Percentiles rank a stretch among this genome's conserved stretches.
These are phyloP conservation scores for Melanotaenia trifasciata DNA, from an alignment of 2,797 vertebrate species.

Conservation along the genomic window DNA sequence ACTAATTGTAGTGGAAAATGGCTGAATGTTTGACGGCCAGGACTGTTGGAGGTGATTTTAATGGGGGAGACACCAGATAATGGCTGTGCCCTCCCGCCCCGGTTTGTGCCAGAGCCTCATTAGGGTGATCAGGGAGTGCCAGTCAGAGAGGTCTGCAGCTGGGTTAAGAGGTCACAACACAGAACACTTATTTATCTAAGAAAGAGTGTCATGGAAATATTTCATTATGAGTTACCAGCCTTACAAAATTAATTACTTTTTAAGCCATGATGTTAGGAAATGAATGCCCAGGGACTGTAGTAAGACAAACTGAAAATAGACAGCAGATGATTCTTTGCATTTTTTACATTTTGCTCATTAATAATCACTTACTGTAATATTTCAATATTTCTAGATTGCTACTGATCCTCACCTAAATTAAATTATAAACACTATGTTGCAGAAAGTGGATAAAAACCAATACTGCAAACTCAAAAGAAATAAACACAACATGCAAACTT, in stretches of 20 bases:
- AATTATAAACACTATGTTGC: no score
- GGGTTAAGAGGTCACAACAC: constrained; percentile 60
- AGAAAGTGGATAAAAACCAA: neutral
- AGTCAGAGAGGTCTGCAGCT: constrained; percentile 59
- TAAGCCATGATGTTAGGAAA: constrained; percentile 37
- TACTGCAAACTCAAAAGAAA: no score
- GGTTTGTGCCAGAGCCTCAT: constrained; percentile 78
- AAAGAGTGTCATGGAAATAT: constrained; percentile 55
- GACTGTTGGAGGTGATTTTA: constrained; percentile 72
- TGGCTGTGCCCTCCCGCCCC: constrained; percentile 83
- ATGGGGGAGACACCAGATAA: constrained; percentile 79
- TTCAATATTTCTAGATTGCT: neutral
- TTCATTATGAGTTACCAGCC: constrained; percentile 48
- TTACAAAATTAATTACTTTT: constrained; percentile 16
- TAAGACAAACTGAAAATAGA: no score
- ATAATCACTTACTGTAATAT: neutral
- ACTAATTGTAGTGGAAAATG: constrained; percentile 68
- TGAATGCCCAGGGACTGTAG: neutral
- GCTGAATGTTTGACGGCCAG: constrained; percentile 52
- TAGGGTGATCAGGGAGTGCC: constrained; percentile 77
- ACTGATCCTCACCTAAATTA: neutral
- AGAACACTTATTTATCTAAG: constrained; percentile 65
- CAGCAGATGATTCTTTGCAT: no score
- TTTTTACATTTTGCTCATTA: constrained; percentile 23
- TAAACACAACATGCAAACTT: no score